phyloP scores from a whole-genome alignment of 2,888 invertebrate species.

The Nyleta sp. region DNA sequence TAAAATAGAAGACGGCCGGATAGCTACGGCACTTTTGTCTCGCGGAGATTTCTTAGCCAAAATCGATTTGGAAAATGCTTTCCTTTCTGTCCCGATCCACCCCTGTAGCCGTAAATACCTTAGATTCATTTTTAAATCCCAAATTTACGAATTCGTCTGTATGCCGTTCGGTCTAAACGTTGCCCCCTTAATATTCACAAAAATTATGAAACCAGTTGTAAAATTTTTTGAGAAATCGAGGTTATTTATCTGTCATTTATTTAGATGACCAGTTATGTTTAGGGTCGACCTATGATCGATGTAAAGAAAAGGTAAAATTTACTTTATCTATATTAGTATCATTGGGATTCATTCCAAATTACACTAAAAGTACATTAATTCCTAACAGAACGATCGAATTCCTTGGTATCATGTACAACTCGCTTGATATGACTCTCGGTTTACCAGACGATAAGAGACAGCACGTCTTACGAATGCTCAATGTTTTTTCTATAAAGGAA shows the following conservation, averaged over 20 bases:
- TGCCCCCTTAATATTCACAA: constrained; percentile 10
- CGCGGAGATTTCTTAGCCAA: constrained; percentile 4
- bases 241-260: constrained; percentile 4
- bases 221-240: neutral
- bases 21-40: neutral
- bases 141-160: constrained; percentile 13
- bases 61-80: constrained; percentile 1
- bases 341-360: too few relatives aligned
- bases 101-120: constrained; percentile 7
- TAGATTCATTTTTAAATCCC: constrained; percentile 20
- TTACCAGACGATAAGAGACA: too few relatives aligned
- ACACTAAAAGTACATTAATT: too few relatives aligned
- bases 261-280: constrained; percentile 4
- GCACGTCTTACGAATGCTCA: too few relatives aligned
- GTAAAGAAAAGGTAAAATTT: too few relatives aligned
- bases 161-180: constrained; percentile 12
- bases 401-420: too few relatives aligned
- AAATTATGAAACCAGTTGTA: constrained; percentile 2
- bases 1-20: constrained; percentile 11
- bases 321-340: too few relatives aligned
- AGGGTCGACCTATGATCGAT: too few relatives aligned
- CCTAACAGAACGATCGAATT: too few relatives aligned
- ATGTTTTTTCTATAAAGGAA: neutral
- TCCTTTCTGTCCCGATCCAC: constrained; percentile 3
- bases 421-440: too few relatives aligned